Evolutionary conservation across 2,888 invertebrate species (phyloP).

Genomic region (Rapana venosa): DNA sequence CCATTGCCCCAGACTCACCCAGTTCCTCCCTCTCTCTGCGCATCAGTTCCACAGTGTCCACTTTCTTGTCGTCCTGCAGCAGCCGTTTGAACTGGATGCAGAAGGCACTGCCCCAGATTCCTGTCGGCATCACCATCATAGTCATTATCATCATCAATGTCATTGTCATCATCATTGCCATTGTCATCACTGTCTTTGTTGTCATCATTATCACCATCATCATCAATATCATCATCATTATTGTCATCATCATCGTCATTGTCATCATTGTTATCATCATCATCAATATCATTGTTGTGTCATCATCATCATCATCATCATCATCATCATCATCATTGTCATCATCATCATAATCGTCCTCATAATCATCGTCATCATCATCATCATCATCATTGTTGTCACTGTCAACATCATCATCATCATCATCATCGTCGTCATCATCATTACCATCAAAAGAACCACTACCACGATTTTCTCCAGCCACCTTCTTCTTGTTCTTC

Average conservation of each 20-base stretch:
- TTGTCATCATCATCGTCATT: background rate
- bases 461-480: no score
- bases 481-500: no score
- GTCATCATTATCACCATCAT: no score
- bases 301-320: background rate
- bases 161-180: background rate
- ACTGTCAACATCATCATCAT: no score
- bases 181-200: no score
- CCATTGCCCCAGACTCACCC: constrained; percentile 51
- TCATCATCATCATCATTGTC: background rate
- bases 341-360: no score
- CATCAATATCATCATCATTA: background rate
- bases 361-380: no score
- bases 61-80: constrained; percentile 72
- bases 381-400: no score
- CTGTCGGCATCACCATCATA: constrained; percentile 54
- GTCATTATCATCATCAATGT: background rate
- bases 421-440: no score
- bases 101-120: constrained; percentile 80
- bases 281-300: background rate
- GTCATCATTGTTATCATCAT: background rate
- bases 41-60: constrained; percentile 57
- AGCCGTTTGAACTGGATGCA: constrained; percentile 79
- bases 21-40: constrained; percentile 67
- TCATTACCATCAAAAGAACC: no score